Evolutionary conservation across 2,113 vertebrate genomes (phyloP).

Genomic region (Clarias magur): DNA sequence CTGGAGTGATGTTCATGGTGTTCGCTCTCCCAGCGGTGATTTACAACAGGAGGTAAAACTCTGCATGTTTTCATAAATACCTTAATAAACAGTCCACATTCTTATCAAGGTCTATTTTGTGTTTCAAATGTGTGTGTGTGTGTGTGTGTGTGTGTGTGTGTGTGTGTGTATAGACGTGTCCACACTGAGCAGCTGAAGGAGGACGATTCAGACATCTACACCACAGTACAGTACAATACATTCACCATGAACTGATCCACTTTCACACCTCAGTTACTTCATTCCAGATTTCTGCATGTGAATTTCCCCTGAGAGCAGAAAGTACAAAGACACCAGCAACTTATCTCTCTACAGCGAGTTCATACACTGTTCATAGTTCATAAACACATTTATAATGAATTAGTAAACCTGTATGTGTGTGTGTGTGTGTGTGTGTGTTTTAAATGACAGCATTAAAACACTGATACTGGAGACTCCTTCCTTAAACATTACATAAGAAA

Average conservation of each 20-base stretch:
- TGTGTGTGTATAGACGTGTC: neutral
- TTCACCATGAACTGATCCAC: conserved; percentile 5
- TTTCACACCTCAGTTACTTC: neutral
- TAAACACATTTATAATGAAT: neutral
- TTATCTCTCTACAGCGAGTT: neutral
- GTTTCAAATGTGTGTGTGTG: no score
- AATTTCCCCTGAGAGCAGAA: neutral
- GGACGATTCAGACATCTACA: conserved; percentile 3
- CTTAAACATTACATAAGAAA: neutral
- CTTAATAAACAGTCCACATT: no score
- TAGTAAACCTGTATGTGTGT: neutral
- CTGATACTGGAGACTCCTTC: neutral
- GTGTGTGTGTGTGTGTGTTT: no score
- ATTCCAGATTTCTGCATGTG: neutral
- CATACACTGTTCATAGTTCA: neutral
- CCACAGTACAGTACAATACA: neutral
- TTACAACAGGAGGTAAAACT: neutral
- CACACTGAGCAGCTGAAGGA: conserved; percentile 1
- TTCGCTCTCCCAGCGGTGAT: no score
- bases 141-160: neutral
- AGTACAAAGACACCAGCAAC: neutral
- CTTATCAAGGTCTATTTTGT: no score
- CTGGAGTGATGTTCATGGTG: no score
- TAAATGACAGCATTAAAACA: neutral
- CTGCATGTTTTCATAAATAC: no score